Evolutionary conservation across 2,113 vertebrate genomes (phyloP).

Genomic region (Gadus chalcogrammus): DNA sequence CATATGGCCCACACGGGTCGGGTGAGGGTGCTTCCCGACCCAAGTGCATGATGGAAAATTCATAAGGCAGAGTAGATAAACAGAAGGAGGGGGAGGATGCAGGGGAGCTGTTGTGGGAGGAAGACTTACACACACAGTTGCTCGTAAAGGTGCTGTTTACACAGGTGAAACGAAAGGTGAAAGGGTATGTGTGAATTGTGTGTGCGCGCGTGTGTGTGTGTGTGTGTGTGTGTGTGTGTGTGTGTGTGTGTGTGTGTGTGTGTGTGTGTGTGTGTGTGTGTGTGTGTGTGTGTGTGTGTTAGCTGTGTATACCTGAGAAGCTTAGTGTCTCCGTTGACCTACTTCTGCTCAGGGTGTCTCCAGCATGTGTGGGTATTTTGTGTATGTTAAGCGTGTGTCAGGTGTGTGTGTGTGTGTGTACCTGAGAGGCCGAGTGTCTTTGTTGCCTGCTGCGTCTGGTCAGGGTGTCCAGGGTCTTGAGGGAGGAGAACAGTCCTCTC

Average conservation of each 20-base stretch:
- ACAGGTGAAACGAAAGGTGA: conserved; percentile 20
- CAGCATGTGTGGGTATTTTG: too few species aligned
- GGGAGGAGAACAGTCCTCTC: conserved; percentile 82
- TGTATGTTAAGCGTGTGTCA: neutral
- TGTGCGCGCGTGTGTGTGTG: neutral
- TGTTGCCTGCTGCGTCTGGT: conserved; percentile 74
- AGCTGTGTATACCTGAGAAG: neutral
- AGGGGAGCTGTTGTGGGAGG: too few species aligned
- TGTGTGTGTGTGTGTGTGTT: neutral
- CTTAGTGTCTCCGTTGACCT: too few species aligned
- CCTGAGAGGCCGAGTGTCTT: conserved; percentile 79
- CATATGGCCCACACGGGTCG: too few species aligned
- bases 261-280: neutral
- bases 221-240: neutral
- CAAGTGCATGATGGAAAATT: too few species aligned
- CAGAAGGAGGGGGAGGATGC: too few species aligned
- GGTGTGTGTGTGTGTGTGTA: conserved; percentile 41
- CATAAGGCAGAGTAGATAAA: too few species aligned
- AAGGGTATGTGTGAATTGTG: neutral
- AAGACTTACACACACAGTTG: neutral
- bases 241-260: neutral
- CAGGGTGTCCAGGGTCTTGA: conserved; percentile 83
- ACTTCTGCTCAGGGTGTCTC: too few species aligned
- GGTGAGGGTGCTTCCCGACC: neutral
- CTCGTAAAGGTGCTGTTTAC: conserved; percentile 34